phyloP scores from a whole-genome alignment of 1,140 invertebrate species.

The Bombus sylvicola region DNA sequence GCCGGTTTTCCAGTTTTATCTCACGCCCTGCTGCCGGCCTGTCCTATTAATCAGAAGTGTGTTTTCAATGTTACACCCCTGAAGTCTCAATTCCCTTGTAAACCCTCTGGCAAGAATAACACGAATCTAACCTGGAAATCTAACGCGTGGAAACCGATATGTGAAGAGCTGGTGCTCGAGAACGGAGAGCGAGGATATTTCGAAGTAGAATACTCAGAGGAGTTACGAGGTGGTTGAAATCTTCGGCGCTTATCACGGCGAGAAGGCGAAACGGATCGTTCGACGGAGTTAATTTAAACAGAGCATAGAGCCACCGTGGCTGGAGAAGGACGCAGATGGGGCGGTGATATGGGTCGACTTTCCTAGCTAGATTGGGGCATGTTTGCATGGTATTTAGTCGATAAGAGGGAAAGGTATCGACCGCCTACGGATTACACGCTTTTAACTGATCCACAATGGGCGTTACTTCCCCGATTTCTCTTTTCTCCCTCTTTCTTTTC shows the following conservation, averaged over 20 bases:
- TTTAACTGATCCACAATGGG: conserved; percentile 69
- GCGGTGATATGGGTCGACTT: conserved; percentile 63
- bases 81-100: neutral
- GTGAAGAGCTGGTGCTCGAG: neutral
- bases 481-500: neutral
- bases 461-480: conserved; percentile 34
- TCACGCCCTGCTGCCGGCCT: too few species aligned
- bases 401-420: conserved; percentile 70
- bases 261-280: neutral
- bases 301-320: conserved; percentile 28
- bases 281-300: conserved; percentile 58
- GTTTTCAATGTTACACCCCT: neutral
- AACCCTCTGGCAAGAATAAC: neutral
- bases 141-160: neutral
- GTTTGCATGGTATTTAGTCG: conserved; percentile 75
- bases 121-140: neutral
- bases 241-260: neutral
- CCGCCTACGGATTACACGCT: conserved; percentile 71
- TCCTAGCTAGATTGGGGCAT: conserved; percentile 68
- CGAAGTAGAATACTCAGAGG: neutral
- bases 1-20: too few species aligned
- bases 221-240: neutral
- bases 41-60: neutral
- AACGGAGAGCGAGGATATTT: neutral
- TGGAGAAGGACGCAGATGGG: conserved; percentile 53